Evolutionary conservation across 1,140 invertebrate genomes (phyloP), one percentile per base, ranked within the genome.

Genomic region (Atta cephalotes): DNA sequence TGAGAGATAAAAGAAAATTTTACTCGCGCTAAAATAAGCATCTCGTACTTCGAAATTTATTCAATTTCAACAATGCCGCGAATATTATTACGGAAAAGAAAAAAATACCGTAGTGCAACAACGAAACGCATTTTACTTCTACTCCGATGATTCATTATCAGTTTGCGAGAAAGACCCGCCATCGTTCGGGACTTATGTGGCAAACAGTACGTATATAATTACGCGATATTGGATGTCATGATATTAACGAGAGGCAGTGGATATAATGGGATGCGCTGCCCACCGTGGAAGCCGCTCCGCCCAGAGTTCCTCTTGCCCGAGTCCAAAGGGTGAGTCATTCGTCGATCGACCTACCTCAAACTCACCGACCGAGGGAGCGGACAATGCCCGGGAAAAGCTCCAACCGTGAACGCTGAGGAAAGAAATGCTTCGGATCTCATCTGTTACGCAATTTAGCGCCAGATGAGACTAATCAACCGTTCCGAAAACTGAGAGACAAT

Each of bases 321-420:
- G 70, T 88, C 89, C 89, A 49, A 84, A 90, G 89, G 70, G 82
- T 90, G 86, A 91, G 53, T 91, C 89, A 90, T 81, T 87, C 60
- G 87, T 88, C 82, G 89, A 90, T 91, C 89, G 89, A 90, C 89
- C 89, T 91, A 91, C 89, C 89, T 90, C 89, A 90, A 90, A 90
- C 82, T 90, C 77, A 65, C 71, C 70, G 60, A 79, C 60, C 89
- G 51, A 78, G 77, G 49, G 77, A 78, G n/a, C 68, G 45, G 74
- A 87, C 79, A 89, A 88, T 63, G 74, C 80, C 39, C 70, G 80
- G 25, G 56, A 62, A 84, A 84, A 76, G 45, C 39, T 81, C 12
- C 63, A 10, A 39, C 60, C 60, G 45, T 35, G 77, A 81, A 68
- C 53, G 12, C 6, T 35, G 68, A 74, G 39, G 45, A 74, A 81